These are phyloP conservation scores for Zoroaster sp. DNA, from an alignment of 53 echinoderm and acorn worm genomes.

Conservation along the genomic window DNA sequence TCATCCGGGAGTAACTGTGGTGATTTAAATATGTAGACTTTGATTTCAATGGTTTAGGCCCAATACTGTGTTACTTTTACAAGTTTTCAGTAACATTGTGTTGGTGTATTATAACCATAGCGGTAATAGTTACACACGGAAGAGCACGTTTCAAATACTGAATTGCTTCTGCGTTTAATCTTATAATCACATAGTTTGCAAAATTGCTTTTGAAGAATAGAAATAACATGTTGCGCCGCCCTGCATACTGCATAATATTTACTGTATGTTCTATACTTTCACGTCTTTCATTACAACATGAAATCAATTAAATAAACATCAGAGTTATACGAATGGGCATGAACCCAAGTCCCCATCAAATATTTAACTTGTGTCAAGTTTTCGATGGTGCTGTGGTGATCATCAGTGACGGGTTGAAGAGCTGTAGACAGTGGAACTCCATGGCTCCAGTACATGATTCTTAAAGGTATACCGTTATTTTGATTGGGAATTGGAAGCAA, in stretches of 20 bases:
- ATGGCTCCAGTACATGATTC: background rate
- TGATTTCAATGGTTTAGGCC: too few relatives aligned
- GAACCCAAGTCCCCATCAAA: slow-evolving; percentile 17
- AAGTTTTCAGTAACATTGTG: background rate
- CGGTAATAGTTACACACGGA: background rate
- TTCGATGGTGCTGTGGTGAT: background rate
- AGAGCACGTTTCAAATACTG: background rate
- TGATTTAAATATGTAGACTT: too few relatives aligned
- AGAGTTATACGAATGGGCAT: background rate
- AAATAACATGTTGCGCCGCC: background rate
- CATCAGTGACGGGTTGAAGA: background rate
- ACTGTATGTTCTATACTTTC: background rate
- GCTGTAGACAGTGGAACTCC: background rate
- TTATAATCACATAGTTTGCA: background rate
- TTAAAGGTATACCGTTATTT: background rate
- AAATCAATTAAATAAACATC: slow-evolving; percentile 24
- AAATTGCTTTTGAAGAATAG: background rate
- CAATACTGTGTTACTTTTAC: too few relatives aligned
- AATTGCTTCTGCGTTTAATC: background rate
- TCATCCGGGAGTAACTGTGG: too few relatives aligned
- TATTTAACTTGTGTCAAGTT: slow-evolving; percentile 14
- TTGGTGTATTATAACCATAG: background rate
- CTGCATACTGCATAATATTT: background rate
- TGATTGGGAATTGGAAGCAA: background rate
- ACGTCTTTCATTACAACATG: slow-evolving; percentile 1